Evolutionary conservation across 2,113 vertebrate genomes (phyloP), one percentile per base, ranked within the genome.

Genomic region (Nycticebus coucang): DNA sequence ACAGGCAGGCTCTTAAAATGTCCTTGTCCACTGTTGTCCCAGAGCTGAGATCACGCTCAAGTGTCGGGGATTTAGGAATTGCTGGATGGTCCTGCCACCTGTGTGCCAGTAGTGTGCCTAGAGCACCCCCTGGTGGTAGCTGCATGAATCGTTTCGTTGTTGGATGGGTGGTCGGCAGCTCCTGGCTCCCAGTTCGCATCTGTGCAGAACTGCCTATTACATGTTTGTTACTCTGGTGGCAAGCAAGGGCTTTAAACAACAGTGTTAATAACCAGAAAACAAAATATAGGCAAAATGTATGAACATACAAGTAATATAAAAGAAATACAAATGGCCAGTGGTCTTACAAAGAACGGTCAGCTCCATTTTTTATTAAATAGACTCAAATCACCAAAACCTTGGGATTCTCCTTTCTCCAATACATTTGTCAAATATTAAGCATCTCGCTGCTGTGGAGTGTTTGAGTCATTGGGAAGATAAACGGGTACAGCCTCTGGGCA

Each of bases 1-100:
- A 19, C 55, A 66, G 37, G 57, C 21, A 53, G 21, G 1, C 2
- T 50, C 19, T 59, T 57, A n/a, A 21, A 85, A 12, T 14, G 28
- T 69, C 53, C 11, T n/a, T 6, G 26, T 62, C 53, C 10, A 55
- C 26, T 81, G 68, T 77, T 15, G 11, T 57, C 26, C 26, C 22
- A 21, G 50, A 62, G 77, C 71, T 17, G 71, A 69, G 50, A 21
- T 12, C n/a, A 0, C 0, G 4, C 4, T 22, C 35, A 21, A 3
- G 21, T 15, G 59, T 50, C 45, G 30, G 55, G 0, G 7, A 35
- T 2, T 45, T 35, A 26, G 55, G 57, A 33, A 59, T 60, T 0
- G 6, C 41, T 1, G 68, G 13, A 0, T 0, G 1, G 26, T 33
- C 21, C 0, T 0, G 2, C 6, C 0, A 21, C 80, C 21, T 19